Conservation (phyloP, 2,888 invertebrate genomes). For the Pegoplata infirma region DNA sequence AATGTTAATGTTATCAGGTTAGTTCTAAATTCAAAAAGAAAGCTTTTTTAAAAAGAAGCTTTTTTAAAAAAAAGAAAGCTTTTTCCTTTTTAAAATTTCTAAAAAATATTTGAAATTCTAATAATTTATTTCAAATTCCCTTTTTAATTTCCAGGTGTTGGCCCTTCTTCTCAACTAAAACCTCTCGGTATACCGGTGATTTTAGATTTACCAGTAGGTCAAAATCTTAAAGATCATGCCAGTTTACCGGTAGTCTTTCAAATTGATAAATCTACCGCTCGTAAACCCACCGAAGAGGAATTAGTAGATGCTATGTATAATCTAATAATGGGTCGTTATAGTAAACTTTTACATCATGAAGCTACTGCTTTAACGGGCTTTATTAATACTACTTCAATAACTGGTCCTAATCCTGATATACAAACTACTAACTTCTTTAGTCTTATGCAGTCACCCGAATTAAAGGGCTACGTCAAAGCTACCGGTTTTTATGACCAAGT, state of each 20-base stretch:
- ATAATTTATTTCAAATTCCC: background rate
- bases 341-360: conserved; percentile 79
- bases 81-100: too few species aligned
- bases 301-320: conserved; percentile 76
- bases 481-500: conserved; percentile 73
- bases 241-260: conserved; percentile 79
- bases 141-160: conserved; percentile 71
- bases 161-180: conserved; percentile 72
- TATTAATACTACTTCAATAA: conserved; percentile 80
- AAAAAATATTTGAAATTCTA: background rate
- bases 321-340: conserved; percentile 80
- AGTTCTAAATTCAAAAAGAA: conserved; percentile 30
- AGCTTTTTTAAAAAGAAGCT: too few species aligned
- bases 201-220: conserved; percentile 81
- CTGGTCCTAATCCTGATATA: conserved; percentile 80
- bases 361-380: conserved; percentile 80
- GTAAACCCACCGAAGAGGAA: conserved; percentile 76
- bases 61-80: too few species aligned
- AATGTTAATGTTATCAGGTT: conserved; percentile 92
- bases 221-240: conserved; percentile 90
- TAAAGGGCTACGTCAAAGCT: conserved; percentile 73
- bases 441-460: conserved; percentile 76
- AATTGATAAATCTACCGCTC: conserved; percentile 78
- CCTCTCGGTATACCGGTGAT: conserved; percentile 70
- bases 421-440: conserved; percentile 80